Percentiles rank a stretch among this genome's conserved stretches.
These are phyloP conservation scores for Xiphorhynchus erythropygius DNA, from an alignment of 2,797 vertebrate species.

Conservation along the genomic window DNA sequence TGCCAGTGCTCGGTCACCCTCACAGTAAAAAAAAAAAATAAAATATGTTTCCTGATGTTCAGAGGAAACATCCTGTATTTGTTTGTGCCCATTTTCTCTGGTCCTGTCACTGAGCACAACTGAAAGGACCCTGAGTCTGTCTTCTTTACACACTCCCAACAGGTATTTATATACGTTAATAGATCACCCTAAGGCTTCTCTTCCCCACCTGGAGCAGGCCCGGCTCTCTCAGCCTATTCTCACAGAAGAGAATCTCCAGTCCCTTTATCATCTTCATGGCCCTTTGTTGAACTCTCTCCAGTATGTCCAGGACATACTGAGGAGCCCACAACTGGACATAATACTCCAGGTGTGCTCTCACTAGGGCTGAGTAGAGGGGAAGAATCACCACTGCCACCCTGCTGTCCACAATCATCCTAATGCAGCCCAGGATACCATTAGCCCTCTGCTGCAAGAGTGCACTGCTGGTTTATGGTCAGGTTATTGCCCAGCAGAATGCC, in stretches of 20 bases:
- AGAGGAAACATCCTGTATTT: not conserved
- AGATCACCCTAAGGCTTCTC: not conserved
- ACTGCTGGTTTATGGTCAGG: rapidly evolving
- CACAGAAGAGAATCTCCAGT: not conserved
- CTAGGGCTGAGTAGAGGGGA: not conserved
- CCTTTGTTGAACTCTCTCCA: not conserved
- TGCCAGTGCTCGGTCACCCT: not conserved
- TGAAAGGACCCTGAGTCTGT: not conserved
- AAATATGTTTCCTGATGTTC: not conserved
- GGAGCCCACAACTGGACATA: not conserved
- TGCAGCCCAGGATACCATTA: not conserved
- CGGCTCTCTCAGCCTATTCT: not conserved
- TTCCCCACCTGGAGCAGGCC: not conserved
- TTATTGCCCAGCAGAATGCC: not conserved
- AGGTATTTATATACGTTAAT: not conserved
- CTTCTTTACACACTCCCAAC: not conserved
- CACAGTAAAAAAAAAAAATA: not conserved
- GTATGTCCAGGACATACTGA: not conserved
- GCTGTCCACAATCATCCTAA: not conserved
- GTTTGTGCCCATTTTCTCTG: not conserved
- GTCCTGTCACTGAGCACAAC: not conserved
- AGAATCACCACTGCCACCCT: not conserved
- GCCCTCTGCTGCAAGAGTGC: not conserved
- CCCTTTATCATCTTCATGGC: not conserved
- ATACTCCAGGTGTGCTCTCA: not conserved